These are phyloP conservation scores for Theodoxus fluviatilis DNA, from an alignment of 2,888 invertebrate genomes.

Conservation along the genomic window DNA sequence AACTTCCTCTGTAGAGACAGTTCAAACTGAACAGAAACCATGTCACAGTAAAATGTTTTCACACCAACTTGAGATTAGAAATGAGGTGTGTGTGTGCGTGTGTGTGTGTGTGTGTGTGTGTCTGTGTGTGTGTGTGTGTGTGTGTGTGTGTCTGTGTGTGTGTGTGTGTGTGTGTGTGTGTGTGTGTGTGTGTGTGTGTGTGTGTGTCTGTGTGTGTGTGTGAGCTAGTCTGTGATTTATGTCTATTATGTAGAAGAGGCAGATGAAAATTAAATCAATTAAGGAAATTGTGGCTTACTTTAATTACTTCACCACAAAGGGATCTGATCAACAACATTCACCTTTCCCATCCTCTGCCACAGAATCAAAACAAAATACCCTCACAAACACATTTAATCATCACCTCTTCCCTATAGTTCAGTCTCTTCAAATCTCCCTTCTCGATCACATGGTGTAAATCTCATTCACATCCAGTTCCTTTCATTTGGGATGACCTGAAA, in stretches of 20 bases:
- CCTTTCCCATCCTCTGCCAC: too few species aligned
- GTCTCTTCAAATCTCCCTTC: too few species aligned
- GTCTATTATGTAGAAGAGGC: conserved; percentile 12
- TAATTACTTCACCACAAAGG: not conserved
- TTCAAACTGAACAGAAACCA: too few species aligned
- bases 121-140: too few species aligned
- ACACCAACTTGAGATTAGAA: too few species aligned
- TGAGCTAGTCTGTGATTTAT: not conserved
- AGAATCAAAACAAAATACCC: not conserved
- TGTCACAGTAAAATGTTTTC: too few species aligned
- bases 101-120: too few species aligned
- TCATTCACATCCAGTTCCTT: not conserved
- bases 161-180: not conserved
- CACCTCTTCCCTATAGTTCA: too few species aligned
- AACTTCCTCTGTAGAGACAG: too few species aligned
- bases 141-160: not conserved
- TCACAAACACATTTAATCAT: not conserved
- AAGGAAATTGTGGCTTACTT: not conserved
- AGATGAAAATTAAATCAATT: not conserved
- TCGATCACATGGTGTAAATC: too few species aligned
- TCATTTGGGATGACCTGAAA: not conserved
- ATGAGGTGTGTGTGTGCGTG: too few species aligned
- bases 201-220: conserved; percentile 8
- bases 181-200: not conserved
- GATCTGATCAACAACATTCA: too few species aligned